Conservation (phyloP, 2,888 invertebrate species). For the Hecatera dysodea region DNA sequence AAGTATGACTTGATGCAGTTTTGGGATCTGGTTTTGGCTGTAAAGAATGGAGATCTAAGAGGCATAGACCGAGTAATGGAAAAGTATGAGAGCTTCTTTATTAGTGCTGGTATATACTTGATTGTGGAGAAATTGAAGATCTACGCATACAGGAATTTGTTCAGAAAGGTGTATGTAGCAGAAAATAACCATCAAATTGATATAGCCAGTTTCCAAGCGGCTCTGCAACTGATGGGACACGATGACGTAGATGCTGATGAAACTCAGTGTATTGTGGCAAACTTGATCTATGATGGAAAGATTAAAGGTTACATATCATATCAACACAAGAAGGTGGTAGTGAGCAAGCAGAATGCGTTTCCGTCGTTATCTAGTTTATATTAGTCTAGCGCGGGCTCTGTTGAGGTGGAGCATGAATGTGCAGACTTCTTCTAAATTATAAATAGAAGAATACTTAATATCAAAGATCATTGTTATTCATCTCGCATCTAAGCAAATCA, state of each 20-base stretch:
- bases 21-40: slow-evolving; percentile 96
- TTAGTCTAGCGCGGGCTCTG: slow-evolving; percentile 66
- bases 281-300: slow-evolving; percentile 98
- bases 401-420: slow-evolving; percentile 41
- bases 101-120: slow-evolving; percentile 98
- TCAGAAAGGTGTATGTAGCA: slow-evolving; percentile 96
- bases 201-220: slow-evolving; percentile 95
- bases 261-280: slow-evolving; percentile 98
- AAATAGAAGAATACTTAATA: slow-evolving; percentile 10
- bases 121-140: slow-evolving; percentile 99
- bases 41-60: slow-evolving; percentile 97
- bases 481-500: neutral
- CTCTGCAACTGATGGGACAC: slow-evolving; percentile 95
- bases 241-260: slow-evolving; percentile 98
- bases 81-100: slow-evolving; percentile 97
- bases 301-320: slow-evolving; percentile 99
- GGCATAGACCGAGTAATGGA: slow-evolving; percentile 96
- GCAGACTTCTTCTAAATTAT: slow-evolving; percentile 42
- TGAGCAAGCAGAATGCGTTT: slow-evolving; percentile 99
- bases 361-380: slow-evolving; percentile 93
- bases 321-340: slow-evolving; percentile 98
- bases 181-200: slow-evolving; percentile 97
- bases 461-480: slow-evolving; percentile 29
- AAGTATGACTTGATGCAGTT: slow-evolving; percentile 98
- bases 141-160: slow-evolving; percentile 98